Evolutionary conservation across 2,888 invertebrate species (phyloP), one percentile per base, ranked within the genome.

Genomic region (Acanthacorydalis orientalis): DNA sequence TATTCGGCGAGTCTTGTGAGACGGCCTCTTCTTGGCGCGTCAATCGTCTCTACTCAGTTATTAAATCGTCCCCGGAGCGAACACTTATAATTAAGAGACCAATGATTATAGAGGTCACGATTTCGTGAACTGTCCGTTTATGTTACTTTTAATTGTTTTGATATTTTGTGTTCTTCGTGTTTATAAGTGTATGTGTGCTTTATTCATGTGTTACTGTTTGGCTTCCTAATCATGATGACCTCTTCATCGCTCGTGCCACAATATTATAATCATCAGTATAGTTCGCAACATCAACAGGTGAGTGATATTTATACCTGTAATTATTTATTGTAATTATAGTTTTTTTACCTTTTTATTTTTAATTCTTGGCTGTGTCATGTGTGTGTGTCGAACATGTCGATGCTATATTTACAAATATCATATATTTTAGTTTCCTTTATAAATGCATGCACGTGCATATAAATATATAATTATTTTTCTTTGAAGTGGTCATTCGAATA

Each of bases 241-340:
- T 33, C 31, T 31, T 14, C 43, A n/a, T 32, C 43, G 14, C 31
- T 46, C 12, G 38, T 46, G 39, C 39, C 46, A 9, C 31, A 39
- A 14, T 39, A 38, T 12, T 46, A 46, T 43, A 16, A 42, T 34
- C 16, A 41, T 34, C 47, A 47, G 38, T 47, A 43, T 31, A 43
- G 43, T 23, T n/a, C 43, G 12, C 47, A 47, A 32, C 47, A 47
- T 47, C 47, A 47, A 37, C 47, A 47, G 46, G 46, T 46, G 34
- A 11, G 38, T 46, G 23, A 31, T 37, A 16, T 38, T n/a, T 43
- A 12, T 43, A 23, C 23, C 23, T 23, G 23, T 23, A 23, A 23
- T 23, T 23, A 23, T 23, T 6, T 23, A 23, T 23, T 23, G 23
- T 23, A 23, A 23, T 23, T 23, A 23, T 23, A 23, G 23, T 23